These are phyloP conservation scores for Paradoxurus hermaphroditus DNA, from an alignment of 2,113 vertebrate genomes.

Conservation along the genomic window DNA sequence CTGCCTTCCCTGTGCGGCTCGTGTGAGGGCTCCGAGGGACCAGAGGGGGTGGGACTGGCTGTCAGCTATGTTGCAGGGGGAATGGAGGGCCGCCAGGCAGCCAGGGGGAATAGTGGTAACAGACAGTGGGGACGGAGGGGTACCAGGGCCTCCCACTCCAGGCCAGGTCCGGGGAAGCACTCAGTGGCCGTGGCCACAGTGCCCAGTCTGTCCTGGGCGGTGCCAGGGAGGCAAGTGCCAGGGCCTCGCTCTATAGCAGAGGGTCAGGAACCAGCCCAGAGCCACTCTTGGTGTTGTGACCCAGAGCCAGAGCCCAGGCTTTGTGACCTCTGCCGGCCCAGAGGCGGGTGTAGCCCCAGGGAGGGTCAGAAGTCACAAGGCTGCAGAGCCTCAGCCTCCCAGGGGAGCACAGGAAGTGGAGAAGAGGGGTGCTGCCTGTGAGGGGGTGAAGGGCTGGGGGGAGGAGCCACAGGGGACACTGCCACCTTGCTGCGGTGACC, in stretches of 20 bases:
- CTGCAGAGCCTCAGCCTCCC: neutral
- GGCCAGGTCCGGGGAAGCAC: neutral
- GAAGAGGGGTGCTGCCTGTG: too few species aligned
- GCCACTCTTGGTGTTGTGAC: neutral
- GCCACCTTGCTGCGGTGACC: neutral
- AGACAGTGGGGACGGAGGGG: neutral
- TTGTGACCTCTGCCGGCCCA: neutral
- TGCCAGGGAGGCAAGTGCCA: too few species aligned
- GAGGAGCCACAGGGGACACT: neutral
- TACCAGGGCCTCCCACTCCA: neutral
- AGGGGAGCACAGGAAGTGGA: neutral
- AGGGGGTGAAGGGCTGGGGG: neutral
- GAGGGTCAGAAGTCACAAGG: neutral
- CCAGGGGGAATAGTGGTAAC: neutral
- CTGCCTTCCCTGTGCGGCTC: too few species aligned
- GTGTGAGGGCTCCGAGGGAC: neutral
- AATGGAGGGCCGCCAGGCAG: neutral
- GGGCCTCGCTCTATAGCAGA: neutral
- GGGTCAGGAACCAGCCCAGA: neutral
- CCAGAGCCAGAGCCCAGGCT: neutral
- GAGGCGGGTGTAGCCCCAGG: neutral
- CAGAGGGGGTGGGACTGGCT: neutral
- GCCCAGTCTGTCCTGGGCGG: too few species aligned
- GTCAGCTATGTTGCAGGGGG: too few species aligned
- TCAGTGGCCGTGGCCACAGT: fast-evolving